Base-by-base conservation (phyloP, 2,113 vertebrate species). In the Aythya baeri region DNA sequence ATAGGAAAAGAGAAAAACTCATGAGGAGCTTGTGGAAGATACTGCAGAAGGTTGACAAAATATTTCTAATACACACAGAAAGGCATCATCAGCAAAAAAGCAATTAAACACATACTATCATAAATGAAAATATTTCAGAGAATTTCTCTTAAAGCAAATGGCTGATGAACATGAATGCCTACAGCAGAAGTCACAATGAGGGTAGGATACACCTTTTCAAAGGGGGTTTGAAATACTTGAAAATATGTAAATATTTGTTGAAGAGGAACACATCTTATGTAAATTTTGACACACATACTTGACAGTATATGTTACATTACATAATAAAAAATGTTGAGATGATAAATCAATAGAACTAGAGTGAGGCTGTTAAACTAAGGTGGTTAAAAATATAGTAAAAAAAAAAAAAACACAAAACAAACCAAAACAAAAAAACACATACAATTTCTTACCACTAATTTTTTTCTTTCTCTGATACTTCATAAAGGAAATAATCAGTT, bases 1-100 rank as follows among this genome's bases (percentile, higher is more conserved):
- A 86, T 43, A 32, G 25, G 58, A 14, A 54, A 44, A 46, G 62
- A 71, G 57, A 73, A 50, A 38, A 94, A 66, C 77, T 78, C 80
- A 63, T 20, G 17, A 9, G 17, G 22, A 29, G 73, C 59, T 57
- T 26, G 32, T 12, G 16, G 29, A 34, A 63, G 22, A 55, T 36
- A 57, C 27, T n/a, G 52, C 29, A n/a, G 83, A 65, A 34, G 73
- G 34, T 68, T 76, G 57, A 92, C 61, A 52, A 84, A 78, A 62
- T 46, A 73, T 50, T 46, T 31, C 57, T 71, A 92, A 84, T 50
- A 89, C 54, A 92, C 26, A 87, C 41, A 74, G 72, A 92, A 88
- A 91, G 96, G 90, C 61, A 97, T 72, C 55, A 97, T 80, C 59
- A 83, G 66, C 36, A 88, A 96, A 96, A 94, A 94, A 83, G 5